These are phyloP conservation scores for Xenops minutus DNA, from an alignment of 2,797 vertebrate species.

Conservation along the genomic window DNA sequence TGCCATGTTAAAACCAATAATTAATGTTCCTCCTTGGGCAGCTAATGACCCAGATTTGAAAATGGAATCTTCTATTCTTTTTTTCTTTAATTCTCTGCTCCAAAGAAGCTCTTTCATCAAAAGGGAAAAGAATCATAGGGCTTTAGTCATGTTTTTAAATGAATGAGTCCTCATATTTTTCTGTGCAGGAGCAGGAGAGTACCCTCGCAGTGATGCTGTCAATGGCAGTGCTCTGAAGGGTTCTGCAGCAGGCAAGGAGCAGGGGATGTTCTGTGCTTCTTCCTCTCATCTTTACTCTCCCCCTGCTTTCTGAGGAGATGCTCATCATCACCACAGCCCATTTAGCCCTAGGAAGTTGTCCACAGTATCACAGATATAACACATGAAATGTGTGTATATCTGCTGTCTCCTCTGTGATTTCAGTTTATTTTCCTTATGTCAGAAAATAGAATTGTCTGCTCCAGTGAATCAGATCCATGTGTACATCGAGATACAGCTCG, in stretches of 20 bases:
- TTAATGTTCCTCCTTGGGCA: neutral
- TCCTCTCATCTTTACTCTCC: neutral
- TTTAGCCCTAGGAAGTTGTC: neutral
- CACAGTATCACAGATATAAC: neutral
- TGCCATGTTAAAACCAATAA: neutral
- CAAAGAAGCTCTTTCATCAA: neutral
- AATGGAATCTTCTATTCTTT: neutral
- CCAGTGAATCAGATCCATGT: neutral
- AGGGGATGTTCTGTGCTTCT: neutral
- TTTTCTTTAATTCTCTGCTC: neutral
- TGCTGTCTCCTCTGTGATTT: neutral
- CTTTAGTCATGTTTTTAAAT: neutral
- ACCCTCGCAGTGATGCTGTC: rapidly evolving
- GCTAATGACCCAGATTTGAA: neutral
- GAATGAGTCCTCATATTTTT: neutral
- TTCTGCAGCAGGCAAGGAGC: neutral
- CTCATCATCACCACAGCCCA: neutral
- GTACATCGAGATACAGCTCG: neutral
- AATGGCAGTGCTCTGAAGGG: neutral
- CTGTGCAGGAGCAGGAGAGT: neutral
- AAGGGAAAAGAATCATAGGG: neutral
- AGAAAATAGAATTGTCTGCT: neutral
- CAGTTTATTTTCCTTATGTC: neutral
- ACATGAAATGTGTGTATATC: neutral
- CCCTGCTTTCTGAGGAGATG: neutral